Base-by-base conservation (phyloP, 2,113 vertebrate species). In the Lophochroa leadbeateri region DNA sequence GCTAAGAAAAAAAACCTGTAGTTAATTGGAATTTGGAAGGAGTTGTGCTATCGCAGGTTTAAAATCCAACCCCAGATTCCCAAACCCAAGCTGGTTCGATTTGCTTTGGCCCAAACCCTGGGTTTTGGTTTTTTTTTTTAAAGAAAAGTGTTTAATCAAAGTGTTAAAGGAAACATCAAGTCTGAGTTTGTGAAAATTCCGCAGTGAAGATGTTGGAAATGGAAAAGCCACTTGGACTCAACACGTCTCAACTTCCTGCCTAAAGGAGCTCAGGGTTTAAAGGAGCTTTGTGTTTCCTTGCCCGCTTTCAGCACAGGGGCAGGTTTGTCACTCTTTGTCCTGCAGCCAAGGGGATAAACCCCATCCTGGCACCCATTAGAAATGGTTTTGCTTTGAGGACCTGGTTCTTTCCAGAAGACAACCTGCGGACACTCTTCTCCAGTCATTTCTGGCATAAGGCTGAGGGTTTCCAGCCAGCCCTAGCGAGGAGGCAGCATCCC, bases 21-120 rank as follows among this genome's bases (percentile, higher is more conserved):
- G 80, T 50, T 96, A 96, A 92, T 93, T 94, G 80, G 92, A 81
- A 92, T 91, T 95, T 95, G 96, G 86, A 90, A 75, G 67, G 50
- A 55, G 80, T 71, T 90, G 46, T 39, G 43, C 50, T 35, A 57
- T 81, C 86, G 60, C 35, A 50, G 76, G 80, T 94, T 92, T 88
- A 55, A 83, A 95, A 86, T 88, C 77, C 88, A 86, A 75, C 82
- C 82, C 60, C 80, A 90, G 64, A 71, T 74, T 95, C 81, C 83
- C 86, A 90, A 81, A 41, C 64, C 60, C 91, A 90, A 81, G 86
- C 91, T 93, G 78, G 65, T 76, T 93, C n/a, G 74, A 69, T 90
- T 94, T 84, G 88, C 77, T 86, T 86, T 90, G 94, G 94, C 80
- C 86, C 76, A 17, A 86, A 84, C 23, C 29, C 87, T 74, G 68